Conservation (phyloP, 23 tunicate species). For the Trididemnum miniatum region DNA sequence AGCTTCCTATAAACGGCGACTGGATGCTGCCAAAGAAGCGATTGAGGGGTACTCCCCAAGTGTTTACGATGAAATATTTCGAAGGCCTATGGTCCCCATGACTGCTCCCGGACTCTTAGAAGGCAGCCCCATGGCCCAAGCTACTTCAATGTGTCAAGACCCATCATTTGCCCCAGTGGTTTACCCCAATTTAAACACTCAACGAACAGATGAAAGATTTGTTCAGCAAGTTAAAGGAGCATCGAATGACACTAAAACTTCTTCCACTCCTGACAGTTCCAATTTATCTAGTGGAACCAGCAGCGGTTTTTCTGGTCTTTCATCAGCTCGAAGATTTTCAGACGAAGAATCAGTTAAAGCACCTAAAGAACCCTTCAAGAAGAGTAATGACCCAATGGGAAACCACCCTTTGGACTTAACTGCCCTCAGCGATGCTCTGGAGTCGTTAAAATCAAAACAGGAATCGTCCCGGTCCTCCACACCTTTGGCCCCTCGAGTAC, state of each 20-base stretch:
- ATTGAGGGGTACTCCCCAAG: slow-evolving; percentile 69
- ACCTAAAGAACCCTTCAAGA: neutral
- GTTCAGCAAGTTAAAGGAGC: slow-evolving; percentile 4
- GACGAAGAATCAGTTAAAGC: slow-evolving; percentile 56
- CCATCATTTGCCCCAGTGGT: slow-evolving; percentile 76
- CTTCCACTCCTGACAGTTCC: slow-evolving; percentile 59
- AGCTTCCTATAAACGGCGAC: slow-evolving; percentile 78
- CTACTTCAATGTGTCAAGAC: slow-evolving; percentile 85
- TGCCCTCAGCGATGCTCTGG: slow-evolving; percentile 72
- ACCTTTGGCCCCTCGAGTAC: slow-evolving; percentile 67
- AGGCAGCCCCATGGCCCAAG: slow-evolving; percentile 93
- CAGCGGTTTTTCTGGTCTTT: slow-evolving; percentile 67
- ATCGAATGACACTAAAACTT: slow-evolving; percentile 35
- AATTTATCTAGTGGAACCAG: slow-evolving; percentile 32
- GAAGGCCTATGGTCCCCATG: slow-evolving; percentile 85
- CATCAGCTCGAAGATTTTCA: slow-evolving; percentile 79
- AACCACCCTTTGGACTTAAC: slow-evolving; percentile 65
- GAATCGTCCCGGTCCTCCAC: slow-evolving; percentile 55
- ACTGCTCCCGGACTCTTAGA: slow-evolving; percentile 95
- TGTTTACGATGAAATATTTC: slow-evolving; percentile 50
- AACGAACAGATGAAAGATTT: slow-evolving; percentile 8
- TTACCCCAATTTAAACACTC: slow-evolving; percentile 27
- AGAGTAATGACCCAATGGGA: neutral
- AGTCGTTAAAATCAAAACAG: slow-evolving; percentile 53
- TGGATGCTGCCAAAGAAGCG: slow-evolving; percentile 85